Evolutionary conservation across 2,888 invertebrate species (phyloP).

Genomic region (Tetropium fuscum): DNA sequence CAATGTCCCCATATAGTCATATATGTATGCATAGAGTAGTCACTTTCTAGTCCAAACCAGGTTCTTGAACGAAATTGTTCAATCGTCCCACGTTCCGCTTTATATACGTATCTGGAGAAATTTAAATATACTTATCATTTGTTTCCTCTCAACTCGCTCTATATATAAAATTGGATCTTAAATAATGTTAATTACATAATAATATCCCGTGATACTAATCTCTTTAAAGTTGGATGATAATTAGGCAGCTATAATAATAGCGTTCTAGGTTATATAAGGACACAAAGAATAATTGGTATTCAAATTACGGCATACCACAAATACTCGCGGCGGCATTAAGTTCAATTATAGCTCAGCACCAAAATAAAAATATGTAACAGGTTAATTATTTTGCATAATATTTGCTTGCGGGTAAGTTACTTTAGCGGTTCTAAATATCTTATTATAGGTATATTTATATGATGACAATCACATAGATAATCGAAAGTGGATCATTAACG

Average conservation of each 20-base stretch:
- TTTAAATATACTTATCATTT: too few species aligned
- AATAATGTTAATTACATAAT: constrained; percentile 8
- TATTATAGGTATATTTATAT: too few species aligned
- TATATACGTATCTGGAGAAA: too few species aligned
- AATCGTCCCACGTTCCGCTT: too few species aligned
- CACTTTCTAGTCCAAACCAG: too few species aligned
- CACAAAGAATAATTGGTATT: constrained; percentile 4
- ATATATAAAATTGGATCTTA: neutral
- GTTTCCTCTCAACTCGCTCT: too few species aligned
- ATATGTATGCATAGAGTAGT: too few species aligned
- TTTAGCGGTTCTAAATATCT: neutral
- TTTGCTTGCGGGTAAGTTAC: neutral
- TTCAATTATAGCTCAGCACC: neutral
- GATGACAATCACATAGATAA: neutral
- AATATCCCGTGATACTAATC: constrained; percentile 2
- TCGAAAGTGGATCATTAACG: neutral
- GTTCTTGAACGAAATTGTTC: too few species aligned
- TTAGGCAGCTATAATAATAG: neutral
- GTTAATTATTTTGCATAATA: neutral
- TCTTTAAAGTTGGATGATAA: constrained; percentile 1
- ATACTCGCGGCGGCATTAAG: neutral
- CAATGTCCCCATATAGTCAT: too few species aligned
- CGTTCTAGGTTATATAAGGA: too few species aligned
- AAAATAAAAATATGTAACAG: constrained; percentile 5
- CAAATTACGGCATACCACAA: constrained; percentile 5